Evolutionary conservation across 2,113 vertebrate genomes (phyloP).

Genomic region (Nothocercus nigrocapillus): DNA sequence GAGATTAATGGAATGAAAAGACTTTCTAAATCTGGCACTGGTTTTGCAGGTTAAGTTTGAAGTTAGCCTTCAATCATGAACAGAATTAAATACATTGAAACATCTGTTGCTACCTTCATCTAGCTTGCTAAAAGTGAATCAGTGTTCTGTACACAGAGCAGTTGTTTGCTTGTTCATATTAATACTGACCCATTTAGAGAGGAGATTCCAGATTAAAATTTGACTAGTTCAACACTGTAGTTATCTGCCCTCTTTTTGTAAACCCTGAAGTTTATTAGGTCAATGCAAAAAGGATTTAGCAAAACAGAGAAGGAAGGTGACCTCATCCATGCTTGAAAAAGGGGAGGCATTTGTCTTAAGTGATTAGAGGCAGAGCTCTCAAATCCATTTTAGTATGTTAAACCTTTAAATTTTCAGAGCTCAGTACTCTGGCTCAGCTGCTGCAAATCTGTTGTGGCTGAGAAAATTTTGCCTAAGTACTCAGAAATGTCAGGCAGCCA

Average conservation of each 20-base stretch:
- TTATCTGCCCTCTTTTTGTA: background rate
- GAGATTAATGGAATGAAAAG: background rate
- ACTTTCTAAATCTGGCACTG: background rate
- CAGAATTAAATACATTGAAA: background rate
- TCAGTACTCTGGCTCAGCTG: background rate
- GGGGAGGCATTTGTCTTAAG: background rate
- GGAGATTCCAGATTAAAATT: conserved; percentile 20
- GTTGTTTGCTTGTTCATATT: background rate
- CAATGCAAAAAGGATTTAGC: background rate
- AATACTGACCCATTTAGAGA: conserved; percentile 11
- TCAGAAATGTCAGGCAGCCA: background rate
- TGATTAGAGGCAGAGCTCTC: conserved; percentile 26
- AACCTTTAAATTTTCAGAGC: background rate
- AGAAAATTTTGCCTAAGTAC: background rate
- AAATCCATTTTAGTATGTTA: background rate
- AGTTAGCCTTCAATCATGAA: background rate
- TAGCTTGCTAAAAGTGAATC: background rate
- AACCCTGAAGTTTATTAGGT: background rate
- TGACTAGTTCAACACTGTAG: background rate
- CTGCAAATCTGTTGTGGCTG: background rate
- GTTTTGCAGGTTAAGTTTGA: background rate
- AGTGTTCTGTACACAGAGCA: background rate
- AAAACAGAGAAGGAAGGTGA: conserved; percentile 45
- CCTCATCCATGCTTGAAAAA: background rate
- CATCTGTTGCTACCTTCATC: background rate